A percentile compares a stretch with the other conserved stretches of the same genome.
phyloP scores from a whole-genome alignment of 1,140 invertebrate genomes.

The Oncopodura yosiiana region DNA sequence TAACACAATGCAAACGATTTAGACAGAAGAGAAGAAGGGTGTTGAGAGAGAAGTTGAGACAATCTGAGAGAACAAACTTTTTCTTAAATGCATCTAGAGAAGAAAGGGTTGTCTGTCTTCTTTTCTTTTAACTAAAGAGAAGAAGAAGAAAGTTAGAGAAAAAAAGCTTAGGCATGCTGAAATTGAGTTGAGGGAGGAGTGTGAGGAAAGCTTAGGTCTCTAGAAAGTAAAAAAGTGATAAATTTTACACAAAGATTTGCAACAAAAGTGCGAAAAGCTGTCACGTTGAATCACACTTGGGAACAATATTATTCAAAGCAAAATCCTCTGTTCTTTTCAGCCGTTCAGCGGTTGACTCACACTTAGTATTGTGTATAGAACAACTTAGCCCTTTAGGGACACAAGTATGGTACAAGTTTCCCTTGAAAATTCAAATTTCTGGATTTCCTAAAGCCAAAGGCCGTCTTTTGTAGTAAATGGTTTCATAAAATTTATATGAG shows the following conservation, averaged over 20 bases:
- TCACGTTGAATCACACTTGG: conserved; percentile 28
- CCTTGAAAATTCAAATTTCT: too few relatives aligned
- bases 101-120: neutral
- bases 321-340: too few relatives aligned
- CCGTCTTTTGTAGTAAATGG: too few relatives aligned
- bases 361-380: too few relatives aligned
- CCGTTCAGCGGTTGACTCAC: too few relatives aligned
- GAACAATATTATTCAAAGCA: conserved; percentile 34
- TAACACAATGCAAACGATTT: too few relatives aligned
- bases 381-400: too few relatives aligned
- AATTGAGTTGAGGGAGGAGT: neutral
- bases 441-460: too few relatives aligned
- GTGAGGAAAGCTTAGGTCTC: conserved; percentile 6
- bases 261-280: conserved; percentile 32
- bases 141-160: neutral
- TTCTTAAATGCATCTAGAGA: neutral
- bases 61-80: neutral
- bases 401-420: too few relatives aligned
- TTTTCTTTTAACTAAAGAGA: conserved; percentile 1
- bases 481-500: too few relatives aligned
- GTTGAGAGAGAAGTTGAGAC: neutral
- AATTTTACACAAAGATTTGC: conserved; percentile 31
- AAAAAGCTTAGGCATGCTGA: neutral
- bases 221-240: conserved; percentile 17
- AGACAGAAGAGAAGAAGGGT: too few relatives aligned